These are phyloP conservation scores for Thamnophis elegans DNA, from an alignment of 2,797 vertebrate genomes.

Conservation along the genomic window DNA sequence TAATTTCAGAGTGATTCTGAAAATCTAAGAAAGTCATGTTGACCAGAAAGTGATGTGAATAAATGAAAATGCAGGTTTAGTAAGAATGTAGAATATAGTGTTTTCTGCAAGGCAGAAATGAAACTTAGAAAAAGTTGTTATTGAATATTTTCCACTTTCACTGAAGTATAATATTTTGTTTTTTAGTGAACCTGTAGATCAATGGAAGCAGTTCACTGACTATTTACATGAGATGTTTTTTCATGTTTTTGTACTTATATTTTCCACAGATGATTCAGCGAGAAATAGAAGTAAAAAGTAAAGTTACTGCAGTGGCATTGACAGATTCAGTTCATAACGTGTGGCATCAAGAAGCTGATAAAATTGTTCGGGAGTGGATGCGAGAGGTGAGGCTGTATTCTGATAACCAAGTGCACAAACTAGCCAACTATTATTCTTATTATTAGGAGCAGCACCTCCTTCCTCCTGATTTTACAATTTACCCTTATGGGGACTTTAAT, in stretches of 20 bases:
- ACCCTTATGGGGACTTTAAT: background rate
- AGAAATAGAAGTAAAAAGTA: slow-evolving; percentile 89
- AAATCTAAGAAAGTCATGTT: slow-evolving; percentile 52
- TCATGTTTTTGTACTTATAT: slow-evolving; percentile 48
- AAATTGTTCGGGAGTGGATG: slow-evolving; percentile 94
- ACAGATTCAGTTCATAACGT: slow-evolving; percentile 97
- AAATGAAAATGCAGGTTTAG: slow-evolving; percentile 57
- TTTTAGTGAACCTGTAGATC: slow-evolving; percentile 64
- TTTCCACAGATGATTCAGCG: slow-evolving; percentile 92
- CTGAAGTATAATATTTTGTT: slow-evolving; percentile 65
- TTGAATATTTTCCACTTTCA: slow-evolving; percentile 67
- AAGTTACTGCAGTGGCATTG: slow-evolving; percentile 90
- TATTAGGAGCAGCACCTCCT: background rate
- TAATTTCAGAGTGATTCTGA: slow-evolving; percentile 43
- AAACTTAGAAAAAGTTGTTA: slow-evolving; percentile 62
- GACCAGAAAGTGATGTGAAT: slow-evolving; percentile 37
- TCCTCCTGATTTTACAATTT: background rate
- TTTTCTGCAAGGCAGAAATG: slow-evolving; percentile 67
- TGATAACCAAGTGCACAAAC: background rate
- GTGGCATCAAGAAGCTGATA: slow-evolving; percentile 95
- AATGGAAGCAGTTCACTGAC: slow-evolving; percentile 63
- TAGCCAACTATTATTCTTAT: slow-evolving; percentile 26
- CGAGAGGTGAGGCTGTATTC: slow-evolving; percentile 81
- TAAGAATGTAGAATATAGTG: slow-evolving; percentile 28
- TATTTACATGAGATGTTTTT: slow-evolving; percentile 65